Conservation (phyloP, 1,140 invertebrate species). For the Bilobella aurantiaca region DNA sequence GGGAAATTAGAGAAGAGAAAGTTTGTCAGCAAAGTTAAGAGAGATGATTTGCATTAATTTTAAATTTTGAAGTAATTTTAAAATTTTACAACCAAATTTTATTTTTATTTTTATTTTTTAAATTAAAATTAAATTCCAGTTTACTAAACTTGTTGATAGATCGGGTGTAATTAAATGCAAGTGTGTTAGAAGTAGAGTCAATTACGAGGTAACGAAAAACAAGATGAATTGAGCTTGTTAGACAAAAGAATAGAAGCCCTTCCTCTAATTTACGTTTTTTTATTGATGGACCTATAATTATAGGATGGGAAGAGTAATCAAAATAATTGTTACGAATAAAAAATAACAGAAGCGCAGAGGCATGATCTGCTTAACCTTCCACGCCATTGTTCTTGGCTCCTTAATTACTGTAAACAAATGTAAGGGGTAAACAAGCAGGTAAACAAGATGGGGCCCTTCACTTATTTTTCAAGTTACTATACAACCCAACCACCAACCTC, state of each 20-base stretch:
- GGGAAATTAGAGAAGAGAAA: no score
- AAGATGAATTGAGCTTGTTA: not conserved
- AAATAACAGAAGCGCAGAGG: not conserved
- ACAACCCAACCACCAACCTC: no score
- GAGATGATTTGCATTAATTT: no score
- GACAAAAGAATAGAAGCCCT: not conserved
- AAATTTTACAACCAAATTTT: no score
- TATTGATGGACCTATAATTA: slow-evolving; percentile 5
- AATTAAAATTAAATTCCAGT: no score
- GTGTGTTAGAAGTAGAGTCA: not conserved
- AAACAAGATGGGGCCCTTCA: no score
- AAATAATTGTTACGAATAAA: not conserved
- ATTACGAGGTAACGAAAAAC: not conserved
- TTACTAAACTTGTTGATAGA: no score
- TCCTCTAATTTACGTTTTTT: slow-evolving; percentile 2
- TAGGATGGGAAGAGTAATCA: not conserved
- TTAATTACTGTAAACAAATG: not conserved
- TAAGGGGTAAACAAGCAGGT: no score
- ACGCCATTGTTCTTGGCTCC: not conserved
- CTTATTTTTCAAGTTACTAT: no score
- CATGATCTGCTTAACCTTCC: not conserved
- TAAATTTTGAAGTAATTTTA: no score
- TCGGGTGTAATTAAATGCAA: not conserved
- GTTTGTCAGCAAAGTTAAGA: no score
- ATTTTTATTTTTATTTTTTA: no score